Percentiles rank a stretch among this genome's conserved stretches.
These are phyloP conservation scores for Prinia subflava DNA, from an alignment of 2,113 vertebrate genomes.

Conservation along the genomic window DNA sequence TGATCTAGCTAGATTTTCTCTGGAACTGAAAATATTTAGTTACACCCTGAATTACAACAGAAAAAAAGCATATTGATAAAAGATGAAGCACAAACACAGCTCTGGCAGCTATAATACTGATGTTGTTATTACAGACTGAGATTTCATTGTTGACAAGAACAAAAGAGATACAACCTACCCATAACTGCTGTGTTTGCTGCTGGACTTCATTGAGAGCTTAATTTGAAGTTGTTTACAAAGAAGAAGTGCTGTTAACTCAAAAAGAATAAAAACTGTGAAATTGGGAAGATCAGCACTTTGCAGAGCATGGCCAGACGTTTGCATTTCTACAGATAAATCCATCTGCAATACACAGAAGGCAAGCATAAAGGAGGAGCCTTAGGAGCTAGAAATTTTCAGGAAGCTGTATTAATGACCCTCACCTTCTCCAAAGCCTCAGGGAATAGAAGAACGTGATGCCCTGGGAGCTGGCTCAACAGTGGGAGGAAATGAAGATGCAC, in stretches of 20 bases:
- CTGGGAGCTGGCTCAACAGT: not conserved
- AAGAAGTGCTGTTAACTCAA: not conserved
- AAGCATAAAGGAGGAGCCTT: not conserved
- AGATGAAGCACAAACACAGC: not conserved
- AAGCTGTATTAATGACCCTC: not conserved
- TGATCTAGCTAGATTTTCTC: not conserved
- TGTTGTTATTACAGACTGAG: not conserved
- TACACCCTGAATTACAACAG: not conserved
- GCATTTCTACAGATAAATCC: not conserved
- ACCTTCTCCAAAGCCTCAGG: not conserved
- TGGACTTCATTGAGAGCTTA: not conserved
- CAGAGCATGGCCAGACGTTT: accelerated
- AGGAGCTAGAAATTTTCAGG: not conserved
- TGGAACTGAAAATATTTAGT: not conserved
- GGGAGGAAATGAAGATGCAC: not conserved
- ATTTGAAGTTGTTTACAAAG: not conserved
- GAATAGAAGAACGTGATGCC: accelerated
- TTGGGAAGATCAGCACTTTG: not conserved
- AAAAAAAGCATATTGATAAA: not conserved
- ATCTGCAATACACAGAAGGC: not conserved
- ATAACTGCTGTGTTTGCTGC: not conserved
- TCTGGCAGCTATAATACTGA: not conserved
- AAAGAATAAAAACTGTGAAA: not conserved
- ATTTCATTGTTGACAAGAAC: not conserved
- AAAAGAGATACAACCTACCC: not conserved